Evolutionary conservation across 2,113 vertebrate species (phyloP).

Genomic region (Puma concolor): DNA sequence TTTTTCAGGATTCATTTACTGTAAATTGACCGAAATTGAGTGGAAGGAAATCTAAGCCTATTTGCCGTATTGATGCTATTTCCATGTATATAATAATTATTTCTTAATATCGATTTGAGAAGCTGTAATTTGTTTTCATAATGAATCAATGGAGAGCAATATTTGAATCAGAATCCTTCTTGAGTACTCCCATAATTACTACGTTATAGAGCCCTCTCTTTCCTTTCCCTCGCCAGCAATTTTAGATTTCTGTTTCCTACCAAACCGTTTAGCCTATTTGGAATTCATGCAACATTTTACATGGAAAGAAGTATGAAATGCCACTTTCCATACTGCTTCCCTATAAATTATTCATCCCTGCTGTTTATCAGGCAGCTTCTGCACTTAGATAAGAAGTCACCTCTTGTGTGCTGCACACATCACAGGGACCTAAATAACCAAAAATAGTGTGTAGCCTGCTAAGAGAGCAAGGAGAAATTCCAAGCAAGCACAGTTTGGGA

Average conservation of each 20-base stretch:
- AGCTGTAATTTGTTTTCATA: conserved; percentile 80
- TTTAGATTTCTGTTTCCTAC: conserved; percentile 71
- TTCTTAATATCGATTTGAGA: conserved; percentile 72
- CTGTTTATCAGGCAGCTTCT: conserved; percentile 85
- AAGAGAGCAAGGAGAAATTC: conserved; percentile 51
- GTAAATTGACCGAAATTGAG: conserved; percentile 74
- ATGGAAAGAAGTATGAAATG: conserved; percentile 84
- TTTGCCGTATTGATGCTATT: conserved; percentile 61
- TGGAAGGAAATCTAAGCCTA: conserved; percentile 35
- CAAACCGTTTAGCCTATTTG: conserved; percentile 81
- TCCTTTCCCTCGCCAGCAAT: conserved; percentile 55
- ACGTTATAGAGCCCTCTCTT: conserved; percentile 27
- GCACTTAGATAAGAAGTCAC: conserved; percentile 84
- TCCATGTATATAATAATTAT: conserved; percentile 68
- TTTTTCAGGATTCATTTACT: conserved; percentile 71
- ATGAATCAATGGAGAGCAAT: conserved; percentile 77
- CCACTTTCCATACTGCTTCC: conserved; percentile 78
- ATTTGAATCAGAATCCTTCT: conserved; percentile 63
- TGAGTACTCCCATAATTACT: conserved; percentile 62
- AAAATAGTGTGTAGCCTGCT: conserved; percentile 69
- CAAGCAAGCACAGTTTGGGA: conserved; percentile 41
- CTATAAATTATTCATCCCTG: conserved; percentile 87
- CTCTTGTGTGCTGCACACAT: conserved; percentile 78
- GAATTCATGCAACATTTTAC: conserved; percentile 86
- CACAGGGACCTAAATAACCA: conserved; percentile 78